Percentiles rank a stretch among this genome's conserved stretches.
phyloP scores from a whole-genome alignment of 2,113 vertebrate species.

The Psilopogon haemacephalus region DNA sequence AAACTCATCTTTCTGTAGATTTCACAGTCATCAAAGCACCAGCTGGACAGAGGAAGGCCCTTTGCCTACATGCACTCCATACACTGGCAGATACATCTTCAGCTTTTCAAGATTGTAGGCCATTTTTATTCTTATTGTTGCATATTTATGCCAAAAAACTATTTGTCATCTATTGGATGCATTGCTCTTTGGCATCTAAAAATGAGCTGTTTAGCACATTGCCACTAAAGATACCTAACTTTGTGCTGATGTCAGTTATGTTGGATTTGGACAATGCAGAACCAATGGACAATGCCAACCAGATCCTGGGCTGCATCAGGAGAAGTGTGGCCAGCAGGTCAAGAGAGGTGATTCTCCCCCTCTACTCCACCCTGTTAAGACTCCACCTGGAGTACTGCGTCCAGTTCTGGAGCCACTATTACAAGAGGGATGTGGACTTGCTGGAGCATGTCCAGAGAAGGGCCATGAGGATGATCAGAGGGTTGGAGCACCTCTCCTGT shows the following conservation, averaged over 20 bases:
- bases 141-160: background rate
- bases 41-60: background rate
- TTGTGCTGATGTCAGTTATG: background rate
- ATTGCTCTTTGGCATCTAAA: background rate
- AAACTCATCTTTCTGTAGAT: background rate
- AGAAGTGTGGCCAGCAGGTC: no score
- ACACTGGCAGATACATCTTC: background rate
- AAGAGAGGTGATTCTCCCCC: no score
- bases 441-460: no score
- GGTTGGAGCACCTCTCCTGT: no score
- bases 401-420: no score
- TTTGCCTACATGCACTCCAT: background rate
- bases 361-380: no score
- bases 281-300: no score
- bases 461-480: no score
- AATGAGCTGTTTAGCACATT: background rate
- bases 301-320: no score
- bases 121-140: background rate
- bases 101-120: background rate
- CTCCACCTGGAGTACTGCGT: no score
- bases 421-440: no score
- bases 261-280: background rate
- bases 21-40: background rate
- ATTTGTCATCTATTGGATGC: background rate
- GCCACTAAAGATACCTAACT: background rate